A percentile compares a stretch with the other conserved stretches of the same genome.
Conservation (phyloP, 2,888 invertebrate species). For the Heteromyza rotundicornis region DNA sequence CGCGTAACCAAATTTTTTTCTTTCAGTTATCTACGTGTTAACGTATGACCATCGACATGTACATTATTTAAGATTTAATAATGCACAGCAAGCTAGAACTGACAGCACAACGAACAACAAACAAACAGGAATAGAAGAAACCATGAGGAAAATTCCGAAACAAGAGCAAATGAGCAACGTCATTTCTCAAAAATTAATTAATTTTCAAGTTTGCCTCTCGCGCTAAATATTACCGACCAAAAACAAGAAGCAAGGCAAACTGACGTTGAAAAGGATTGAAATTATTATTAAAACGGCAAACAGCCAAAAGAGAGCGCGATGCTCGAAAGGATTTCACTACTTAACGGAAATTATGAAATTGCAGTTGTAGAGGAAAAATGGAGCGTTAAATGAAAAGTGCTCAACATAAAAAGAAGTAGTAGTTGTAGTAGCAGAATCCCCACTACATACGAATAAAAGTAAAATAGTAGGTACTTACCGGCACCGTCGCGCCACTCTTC, state of each 20-base stretch:
- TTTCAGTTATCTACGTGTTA: too few relatives aligned
- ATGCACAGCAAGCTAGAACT: too few relatives aligned
- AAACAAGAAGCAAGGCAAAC: conserved; percentile 25
- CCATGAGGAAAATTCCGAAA: too few relatives aligned
- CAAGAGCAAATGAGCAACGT: conserved; percentile 16
- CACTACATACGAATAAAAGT: conserved; percentile 12
- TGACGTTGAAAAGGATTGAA: neutral
- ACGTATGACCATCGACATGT: too few relatives aligned
- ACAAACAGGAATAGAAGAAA: too few relatives aligned
- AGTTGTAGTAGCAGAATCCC: conserved; percentile 4
- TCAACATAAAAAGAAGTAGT: conserved; percentile 35
- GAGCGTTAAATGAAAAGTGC: conserved; percentile 14
- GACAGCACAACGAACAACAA: too few relatives aligned
- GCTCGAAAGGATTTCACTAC: conserved; percentile 13
- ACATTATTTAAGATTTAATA: too few relatives aligned
- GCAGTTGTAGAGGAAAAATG: neutral
- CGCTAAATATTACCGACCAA: conserved; percentile 37
- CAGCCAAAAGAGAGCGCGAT: neutral
- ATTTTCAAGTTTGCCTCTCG: conserved; percentile 42
- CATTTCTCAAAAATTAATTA: conserved; percentile 37
- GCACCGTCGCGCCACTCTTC: conserved; percentile 76
- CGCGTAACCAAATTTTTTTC: too few relatives aligned
- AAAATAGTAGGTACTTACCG: conserved; percentile 47
- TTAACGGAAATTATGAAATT: conserved; percentile 18
- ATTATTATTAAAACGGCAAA: neutral